phyloP scores from a whole-genome alignment of 2,113 vertebrate species.

The Crypturellus undulatus region DNA sequence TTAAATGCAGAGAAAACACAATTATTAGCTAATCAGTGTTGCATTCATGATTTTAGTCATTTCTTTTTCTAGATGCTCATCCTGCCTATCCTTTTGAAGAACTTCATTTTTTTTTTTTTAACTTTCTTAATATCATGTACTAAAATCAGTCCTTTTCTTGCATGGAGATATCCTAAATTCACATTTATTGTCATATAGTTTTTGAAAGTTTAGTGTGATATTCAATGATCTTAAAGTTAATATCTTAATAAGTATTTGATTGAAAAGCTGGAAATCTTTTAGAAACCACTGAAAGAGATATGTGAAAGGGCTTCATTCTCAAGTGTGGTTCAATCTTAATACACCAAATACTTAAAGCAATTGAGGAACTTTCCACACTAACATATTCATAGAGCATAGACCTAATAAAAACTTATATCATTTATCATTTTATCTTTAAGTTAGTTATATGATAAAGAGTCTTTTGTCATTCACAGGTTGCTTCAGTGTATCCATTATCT shows the following conservation, averaged over 20 bases:
- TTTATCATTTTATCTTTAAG: neutral
- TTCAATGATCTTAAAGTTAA: neutral
- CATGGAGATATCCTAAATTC: neutral
- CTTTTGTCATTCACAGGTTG: accelerated
- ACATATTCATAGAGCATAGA: neutral
- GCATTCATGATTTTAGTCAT: neutral
- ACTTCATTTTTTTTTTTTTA: neutral
- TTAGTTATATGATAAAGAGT: neutral
- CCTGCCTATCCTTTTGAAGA: neutral
- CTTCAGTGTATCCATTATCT: neutral
- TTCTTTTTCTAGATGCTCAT: neutral
- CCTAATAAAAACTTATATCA: neutral
- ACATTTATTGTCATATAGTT: neutral
- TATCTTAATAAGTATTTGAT: neutral
- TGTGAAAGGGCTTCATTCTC: neutral
- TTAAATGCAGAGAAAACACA: neutral
- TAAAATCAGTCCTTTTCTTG: neutral
- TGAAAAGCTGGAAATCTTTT: neutral
- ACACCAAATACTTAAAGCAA: neutral
- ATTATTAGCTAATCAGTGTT: neutral
- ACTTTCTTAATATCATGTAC: neutral
- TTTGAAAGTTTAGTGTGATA: neutral
- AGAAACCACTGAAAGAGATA: neutral
- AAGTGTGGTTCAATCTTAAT: neutral
- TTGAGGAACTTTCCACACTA: neutral